phyloP scores from a whole-genome alignment of 2,113 vertebrate species.

The Hypomesus transpacificus region DNA sequence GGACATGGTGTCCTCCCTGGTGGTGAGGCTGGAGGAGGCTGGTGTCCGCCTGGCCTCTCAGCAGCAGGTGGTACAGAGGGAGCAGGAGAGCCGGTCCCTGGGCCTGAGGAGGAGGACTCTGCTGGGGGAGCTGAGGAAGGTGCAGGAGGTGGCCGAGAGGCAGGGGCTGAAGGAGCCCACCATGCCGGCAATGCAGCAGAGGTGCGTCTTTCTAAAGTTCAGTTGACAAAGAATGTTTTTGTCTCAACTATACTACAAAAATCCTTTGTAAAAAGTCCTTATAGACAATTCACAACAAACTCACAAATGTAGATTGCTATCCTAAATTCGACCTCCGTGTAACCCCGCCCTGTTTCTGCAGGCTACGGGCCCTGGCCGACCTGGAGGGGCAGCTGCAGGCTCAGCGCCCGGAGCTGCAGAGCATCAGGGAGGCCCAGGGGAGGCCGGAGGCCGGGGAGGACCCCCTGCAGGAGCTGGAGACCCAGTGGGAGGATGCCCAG shows the following conservation, averaged over 20 bases:
- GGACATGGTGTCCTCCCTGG: slow-evolving; percentile 73
- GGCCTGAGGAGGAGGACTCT: slow-evolving; percentile 70
- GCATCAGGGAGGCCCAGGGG: slow-evolving; percentile 64
- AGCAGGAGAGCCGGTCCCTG: slow-evolving; percentile 63
- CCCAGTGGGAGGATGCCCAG: slow-evolving; percentile 79
- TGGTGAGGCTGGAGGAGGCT: slow-evolving; percentile 48
- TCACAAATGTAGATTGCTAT: neutral
- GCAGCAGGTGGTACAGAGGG: slow-evolving; percentile 58
- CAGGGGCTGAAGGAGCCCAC: slow-evolving; percentile 86
- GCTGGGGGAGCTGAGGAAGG: slow-evolving; percentile 75
- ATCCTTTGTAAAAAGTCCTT: too few relatives aligned
- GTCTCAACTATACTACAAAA: too few relatives aligned
- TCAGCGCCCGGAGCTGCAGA: slow-evolving; percentile 71
- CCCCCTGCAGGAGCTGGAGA: slow-evolving; percentile 63
- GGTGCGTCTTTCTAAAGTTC: slow-evolving; percentile 59
- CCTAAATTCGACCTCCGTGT: neutral
- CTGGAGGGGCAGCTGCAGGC: slow-evolving; percentile 77
- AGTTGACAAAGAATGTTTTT: too few relatives aligned
- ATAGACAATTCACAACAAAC: too few relatives aligned
- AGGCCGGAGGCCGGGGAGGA: slow-evolving; percentile 59
- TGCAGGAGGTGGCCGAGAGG: slow-evolving; percentile 68
- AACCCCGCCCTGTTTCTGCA: slow-evolving; percentile 39
- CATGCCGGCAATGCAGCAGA: slow-evolving; percentile 83
- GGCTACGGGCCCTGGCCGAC: slow-evolving; percentile 79
- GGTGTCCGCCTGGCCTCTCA: slow-evolving; percentile 35